Evolutionary conservation across 2,888 invertebrate genomes (phyloP).

Genomic region (Hypolimnas misippus): DNA sequence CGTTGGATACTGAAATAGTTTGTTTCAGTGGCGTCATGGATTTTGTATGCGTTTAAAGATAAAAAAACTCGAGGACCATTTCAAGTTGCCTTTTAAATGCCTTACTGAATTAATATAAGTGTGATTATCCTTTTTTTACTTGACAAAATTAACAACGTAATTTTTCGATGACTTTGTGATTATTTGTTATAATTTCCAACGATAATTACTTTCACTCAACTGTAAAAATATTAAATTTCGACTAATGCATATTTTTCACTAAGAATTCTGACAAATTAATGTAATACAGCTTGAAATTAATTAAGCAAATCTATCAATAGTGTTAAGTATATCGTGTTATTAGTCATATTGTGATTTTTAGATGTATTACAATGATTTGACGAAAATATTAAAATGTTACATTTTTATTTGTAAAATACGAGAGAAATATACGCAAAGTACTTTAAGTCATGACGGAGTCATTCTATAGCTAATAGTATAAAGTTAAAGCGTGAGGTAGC

Average conservation of each 20-base stretch:
- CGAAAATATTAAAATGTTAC: too few species aligned
- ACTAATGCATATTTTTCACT: too few species aligned
- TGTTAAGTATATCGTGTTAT: neutral
- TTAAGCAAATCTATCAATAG: neutral
- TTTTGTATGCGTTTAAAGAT: neutral
- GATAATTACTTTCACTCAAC: neutral
- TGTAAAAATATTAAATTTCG: too few species aligned
- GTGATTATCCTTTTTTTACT: neutral
- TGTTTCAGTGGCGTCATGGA: neutral
- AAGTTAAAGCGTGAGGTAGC: too few species aligned
- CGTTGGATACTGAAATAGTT: neutral
- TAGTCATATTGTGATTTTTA: slow-evolving; percentile 22
- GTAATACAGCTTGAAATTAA: neutral
- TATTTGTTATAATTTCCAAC: neutral
- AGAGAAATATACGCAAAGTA: too few species aligned
- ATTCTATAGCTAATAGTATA: too few species aligned
- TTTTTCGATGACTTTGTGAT: neutral
- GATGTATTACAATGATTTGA: too few species aligned
- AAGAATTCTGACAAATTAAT: too few species aligned
- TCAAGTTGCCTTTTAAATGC: slow-evolving; percentile 34
- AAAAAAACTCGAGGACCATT: slow-evolving; percentile 27
- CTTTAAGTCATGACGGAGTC: too few species aligned
- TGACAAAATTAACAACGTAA: neutral
- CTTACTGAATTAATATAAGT: slow-evolving; percentile 19
- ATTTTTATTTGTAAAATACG: too few species aligned